Conservation (phyloP, 2,888 invertebrate genomes). For the Craniophora ligustri region DNA sequence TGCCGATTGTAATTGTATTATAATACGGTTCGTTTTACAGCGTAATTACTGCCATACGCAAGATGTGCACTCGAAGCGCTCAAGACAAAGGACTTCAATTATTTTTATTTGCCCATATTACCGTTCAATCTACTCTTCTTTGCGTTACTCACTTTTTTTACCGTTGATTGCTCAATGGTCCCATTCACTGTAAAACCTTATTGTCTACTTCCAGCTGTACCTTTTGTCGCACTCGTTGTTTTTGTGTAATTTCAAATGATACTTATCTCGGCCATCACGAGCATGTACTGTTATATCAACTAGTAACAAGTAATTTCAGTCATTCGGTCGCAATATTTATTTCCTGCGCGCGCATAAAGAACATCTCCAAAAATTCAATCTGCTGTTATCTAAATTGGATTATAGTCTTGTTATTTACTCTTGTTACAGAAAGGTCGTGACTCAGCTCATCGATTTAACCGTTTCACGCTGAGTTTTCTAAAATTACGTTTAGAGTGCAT, state of each 20-base stretch:
- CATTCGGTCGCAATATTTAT: slow-evolving; percentile 70
- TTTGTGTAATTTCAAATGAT: slow-evolving; percentile 72
- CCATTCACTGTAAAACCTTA: slow-evolving; percentile 65
- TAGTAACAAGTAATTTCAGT: slow-evolving; percentile 68
- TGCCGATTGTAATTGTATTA: slow-evolving; percentile 57
- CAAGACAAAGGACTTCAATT: slow-evolving; percentile 53
- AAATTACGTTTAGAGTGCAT: slow-evolving; percentile 32
- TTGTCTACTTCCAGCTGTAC: slow-evolving; percentile 66
- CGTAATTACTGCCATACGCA: slow-evolving; percentile 45
- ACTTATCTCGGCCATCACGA: slow-evolving; percentile 74
- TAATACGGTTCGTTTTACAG: slow-evolving; percentile 50
- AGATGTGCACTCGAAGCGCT: slow-evolving; percentile 33
- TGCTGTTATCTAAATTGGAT: slow-evolving; percentile 71
- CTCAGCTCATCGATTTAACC: slow-evolving; percentile 59
- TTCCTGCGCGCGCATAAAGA: slow-evolving; percentile 61
- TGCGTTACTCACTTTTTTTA: slow-evolving; percentile 68
- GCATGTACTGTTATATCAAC: slow-evolving; percentile 75
- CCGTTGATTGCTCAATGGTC: slow-evolving; percentile 71
- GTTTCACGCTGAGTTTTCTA: slow-evolving; percentile 56
- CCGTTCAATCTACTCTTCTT: slow-evolving; percentile 60
- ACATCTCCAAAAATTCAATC: slow-evolving; percentile 64
- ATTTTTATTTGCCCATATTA: slow-evolving; percentile 56
- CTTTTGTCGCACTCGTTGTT: slow-evolving; percentile 69
- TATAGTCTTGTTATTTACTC: slow-evolving; percentile 64
- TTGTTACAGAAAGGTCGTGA: slow-evolving; percentile 63